Percentiles rank a stretch among this genome's conserved stretches.
Evolutionary conservation across 1,140 invertebrate genomes (phyloP).

Genomic region (Trichonephila clavata): DNA sequence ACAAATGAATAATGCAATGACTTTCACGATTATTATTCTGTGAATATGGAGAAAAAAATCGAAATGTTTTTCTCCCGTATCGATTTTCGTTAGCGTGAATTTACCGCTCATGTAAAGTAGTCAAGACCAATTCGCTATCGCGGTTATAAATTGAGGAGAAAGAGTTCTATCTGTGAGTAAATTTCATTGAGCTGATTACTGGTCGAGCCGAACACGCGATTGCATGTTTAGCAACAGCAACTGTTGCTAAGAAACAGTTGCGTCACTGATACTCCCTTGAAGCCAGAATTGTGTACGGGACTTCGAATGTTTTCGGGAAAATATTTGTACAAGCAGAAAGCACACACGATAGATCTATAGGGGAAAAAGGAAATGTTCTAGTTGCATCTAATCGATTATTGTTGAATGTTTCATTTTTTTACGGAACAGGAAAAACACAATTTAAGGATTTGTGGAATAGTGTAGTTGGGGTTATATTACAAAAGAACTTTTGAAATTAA

Average conservation of each 20-base stretch:
- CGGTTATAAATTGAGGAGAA: neutral
- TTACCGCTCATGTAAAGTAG: neutral
- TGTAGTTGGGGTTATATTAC: too few relatives aligned
- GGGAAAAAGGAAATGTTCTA: neutral
- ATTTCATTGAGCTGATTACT: conserved; percentile 29
- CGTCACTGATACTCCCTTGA: conserved; percentile 21
- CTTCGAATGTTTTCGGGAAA: neutral
- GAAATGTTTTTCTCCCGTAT: neutral
- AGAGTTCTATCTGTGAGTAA: neutral
- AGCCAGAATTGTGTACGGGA: neutral
- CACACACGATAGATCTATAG: neutral
- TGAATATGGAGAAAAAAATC: neutral
- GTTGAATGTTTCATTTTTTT: neutral
- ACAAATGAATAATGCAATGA: neutral
- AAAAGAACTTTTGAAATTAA: too few relatives aligned
- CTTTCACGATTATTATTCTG: neutral
- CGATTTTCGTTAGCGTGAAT: neutral
- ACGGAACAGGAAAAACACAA: neutral
- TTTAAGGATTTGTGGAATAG: too few relatives aligned
- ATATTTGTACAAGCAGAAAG: neutral
- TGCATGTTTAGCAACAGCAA: conserved; percentile 31
- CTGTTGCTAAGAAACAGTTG: conserved; percentile 13
- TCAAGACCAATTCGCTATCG: neutral
- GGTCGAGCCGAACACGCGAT: neutral
- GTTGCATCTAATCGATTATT: neutral